Evolutionary conservation across 2,797 vertebrate genomes (phyloP).

Genomic region (Syncerus caffer): DNA sequence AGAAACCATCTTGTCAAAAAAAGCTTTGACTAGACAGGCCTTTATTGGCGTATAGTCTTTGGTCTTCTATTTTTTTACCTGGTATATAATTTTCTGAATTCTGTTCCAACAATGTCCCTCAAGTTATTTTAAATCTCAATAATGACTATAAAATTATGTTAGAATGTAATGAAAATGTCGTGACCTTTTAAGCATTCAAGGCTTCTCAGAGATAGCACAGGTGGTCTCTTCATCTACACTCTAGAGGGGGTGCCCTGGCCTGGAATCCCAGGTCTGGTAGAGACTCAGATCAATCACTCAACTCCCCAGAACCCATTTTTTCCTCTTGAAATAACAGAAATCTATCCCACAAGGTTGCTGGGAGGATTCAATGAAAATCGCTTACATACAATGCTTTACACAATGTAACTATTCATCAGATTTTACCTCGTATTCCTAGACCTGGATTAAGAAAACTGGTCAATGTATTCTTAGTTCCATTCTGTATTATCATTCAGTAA

Average conservation of each 20-base stretch:
- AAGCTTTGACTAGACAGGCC: neutral
- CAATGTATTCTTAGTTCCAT: neutral
- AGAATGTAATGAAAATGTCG: neutral
- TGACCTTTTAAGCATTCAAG: neutral
- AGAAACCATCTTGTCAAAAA: neutral
- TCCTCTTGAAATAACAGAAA: neutral
- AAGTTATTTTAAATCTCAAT: neutral
- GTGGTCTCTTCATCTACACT: neutral
- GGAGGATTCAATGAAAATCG: neutral
- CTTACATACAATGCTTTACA: neutral
- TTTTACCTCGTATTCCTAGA: neutral
- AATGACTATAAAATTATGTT: neutral
- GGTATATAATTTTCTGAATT: neutral
- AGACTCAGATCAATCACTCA: neutral
- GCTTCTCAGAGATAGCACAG: neutral
- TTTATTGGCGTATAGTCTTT: neutral
- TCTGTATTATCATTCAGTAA: neutral
- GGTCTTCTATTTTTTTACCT: neutral
- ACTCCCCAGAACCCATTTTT: neutral
- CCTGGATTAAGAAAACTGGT: neutral
- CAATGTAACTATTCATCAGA: neutral
- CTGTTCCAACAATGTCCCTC: neutral
- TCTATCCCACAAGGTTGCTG: neutral
- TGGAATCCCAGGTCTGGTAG: neutral
- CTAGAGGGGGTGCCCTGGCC: accelerated